Conservation (phyloP, 1,140 invertebrate species). For the Laupala kohalensis region DNA sequence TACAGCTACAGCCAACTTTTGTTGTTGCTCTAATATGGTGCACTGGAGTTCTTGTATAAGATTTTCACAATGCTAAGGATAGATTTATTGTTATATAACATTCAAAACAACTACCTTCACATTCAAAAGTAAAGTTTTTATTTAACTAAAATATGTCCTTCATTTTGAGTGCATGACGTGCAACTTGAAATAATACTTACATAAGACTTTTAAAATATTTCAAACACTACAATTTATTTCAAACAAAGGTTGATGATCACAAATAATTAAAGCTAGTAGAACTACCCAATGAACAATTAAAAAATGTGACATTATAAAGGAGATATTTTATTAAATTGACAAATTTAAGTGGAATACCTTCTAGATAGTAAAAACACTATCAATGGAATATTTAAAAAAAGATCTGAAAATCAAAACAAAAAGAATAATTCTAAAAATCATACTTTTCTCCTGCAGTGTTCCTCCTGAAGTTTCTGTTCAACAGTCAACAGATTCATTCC, state of each 20-base stretch:
- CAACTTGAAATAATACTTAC: background rate
- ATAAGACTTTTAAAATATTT: too few species aligned
- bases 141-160: background rate
- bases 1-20: constrained; percentile 61
- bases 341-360: too few species aligned
- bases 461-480: constrained; percentile 52
- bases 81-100: constrained; percentile 2
- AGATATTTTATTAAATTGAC: too few species aligned
- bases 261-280: too few species aligned
- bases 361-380: too few species aligned
- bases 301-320: too few species aligned
- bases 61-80: constrained; percentile 56
- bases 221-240: too few species aligned
- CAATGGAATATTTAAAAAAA: background rate
- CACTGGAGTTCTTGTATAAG: constrained; percentile 59
- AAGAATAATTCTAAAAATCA: constrained; percentile 13
- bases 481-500: constrained; percentile 21
- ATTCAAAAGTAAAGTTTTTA: background rate
- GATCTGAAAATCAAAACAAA: constrained; percentile 2
- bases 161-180: background rate
- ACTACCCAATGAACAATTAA: too few species aligned
- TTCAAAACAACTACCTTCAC: background rate
- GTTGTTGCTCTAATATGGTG: constrained; percentile 56
- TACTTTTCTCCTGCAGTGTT: constrained; percentile 56
- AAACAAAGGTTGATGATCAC: too few species aligned